Evolutionary conservation across 2,113 vertebrate species (phyloP).

Genomic region (Columba janthina): DNA sequence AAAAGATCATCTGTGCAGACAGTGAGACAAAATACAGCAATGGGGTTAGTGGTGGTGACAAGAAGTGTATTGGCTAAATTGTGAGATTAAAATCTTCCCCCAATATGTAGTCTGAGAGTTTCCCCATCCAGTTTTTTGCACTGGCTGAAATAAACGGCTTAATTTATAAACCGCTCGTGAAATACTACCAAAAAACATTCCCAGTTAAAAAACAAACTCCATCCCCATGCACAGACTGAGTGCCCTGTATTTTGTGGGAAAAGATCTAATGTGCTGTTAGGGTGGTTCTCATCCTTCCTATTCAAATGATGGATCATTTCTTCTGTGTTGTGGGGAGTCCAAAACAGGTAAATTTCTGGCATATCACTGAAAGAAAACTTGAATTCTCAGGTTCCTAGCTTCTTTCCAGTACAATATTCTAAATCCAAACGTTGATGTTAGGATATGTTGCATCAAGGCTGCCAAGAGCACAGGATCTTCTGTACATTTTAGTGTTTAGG

Average conservation of each 20-base stretch:
- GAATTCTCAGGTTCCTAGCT: not conserved
- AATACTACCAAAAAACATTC: not conserved
- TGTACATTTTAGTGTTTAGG: not conserved
- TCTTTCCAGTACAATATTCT: not conserved
- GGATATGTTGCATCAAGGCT: not conserved
- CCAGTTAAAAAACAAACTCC: not conserved
- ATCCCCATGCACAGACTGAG: not conserved
- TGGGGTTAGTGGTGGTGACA: not conserved
- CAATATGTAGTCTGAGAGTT: not conserved
- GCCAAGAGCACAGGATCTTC: not conserved
- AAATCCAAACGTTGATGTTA: not conserved
- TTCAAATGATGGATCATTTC: not conserved
- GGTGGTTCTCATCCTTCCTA: not conserved
- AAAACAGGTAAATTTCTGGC: not conserved
- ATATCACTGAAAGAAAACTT: not conserved
- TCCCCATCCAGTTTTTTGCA: not conserved
- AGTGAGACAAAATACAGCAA: not conserved
- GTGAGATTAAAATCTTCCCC: not conserved
- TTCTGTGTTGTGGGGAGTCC: not conserved
- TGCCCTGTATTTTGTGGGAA: not conserved
- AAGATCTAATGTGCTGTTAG: not conserved
- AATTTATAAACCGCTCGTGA: not conserved
- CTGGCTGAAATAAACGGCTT: not conserved
- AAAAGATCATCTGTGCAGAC: not conserved
- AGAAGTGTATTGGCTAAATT: not conserved